Conservation (phyloP, 2,888 invertebrate genomes). For the Drosophila trichaetosa region DNA sequence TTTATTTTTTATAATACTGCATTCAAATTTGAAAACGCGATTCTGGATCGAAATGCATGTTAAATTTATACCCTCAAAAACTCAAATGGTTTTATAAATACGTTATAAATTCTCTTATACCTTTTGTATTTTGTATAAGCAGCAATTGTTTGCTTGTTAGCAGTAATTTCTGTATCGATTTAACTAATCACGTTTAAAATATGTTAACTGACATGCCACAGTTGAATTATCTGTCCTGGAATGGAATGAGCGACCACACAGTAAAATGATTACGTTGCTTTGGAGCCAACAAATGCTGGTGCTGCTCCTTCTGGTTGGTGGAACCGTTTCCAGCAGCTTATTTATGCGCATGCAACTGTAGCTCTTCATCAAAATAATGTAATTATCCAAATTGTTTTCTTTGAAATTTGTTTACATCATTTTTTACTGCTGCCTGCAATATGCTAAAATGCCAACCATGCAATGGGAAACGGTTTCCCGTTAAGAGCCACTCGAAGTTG, state of each 20-base stretch:
- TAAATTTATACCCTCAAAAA: background rate
- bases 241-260: slow-evolving; percentile 63
- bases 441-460: slow-evolving; percentile 55
- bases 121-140: background rate
- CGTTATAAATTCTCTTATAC: background rate
- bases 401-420: slow-evolving; percentile 80
- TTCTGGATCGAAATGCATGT: background rate
- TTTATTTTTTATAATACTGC: background rate
- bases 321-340: slow-evolving; percentile 37
- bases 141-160: background rate
- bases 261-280: slow-evolving; percentile 29
- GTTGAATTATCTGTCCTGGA: slow-evolving; percentile 24
- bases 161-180: background rate
- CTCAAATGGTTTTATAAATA: background rate
- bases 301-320: background rate
- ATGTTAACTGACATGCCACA: slow-evolving; percentile 25
- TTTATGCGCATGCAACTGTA: slow-evolving; percentile 73
- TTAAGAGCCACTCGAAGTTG: slow-evolving; percentile 73
- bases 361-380: slow-evolving; percentile 79
- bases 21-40: background rate
- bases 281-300: background rate
- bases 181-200: slow-evolving; percentile 20
- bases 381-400: slow-evolving; percentile 81
- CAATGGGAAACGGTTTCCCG: slow-evolving; percentile 72
- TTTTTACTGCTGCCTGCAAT: slow-evolving; percentile 49